Percentiles rank a stretch among this genome's conserved stretches.
Evolutionary conservation across 2,113 vertebrate species (phyloP).

Genomic region (Struthio camelus): DNA sequence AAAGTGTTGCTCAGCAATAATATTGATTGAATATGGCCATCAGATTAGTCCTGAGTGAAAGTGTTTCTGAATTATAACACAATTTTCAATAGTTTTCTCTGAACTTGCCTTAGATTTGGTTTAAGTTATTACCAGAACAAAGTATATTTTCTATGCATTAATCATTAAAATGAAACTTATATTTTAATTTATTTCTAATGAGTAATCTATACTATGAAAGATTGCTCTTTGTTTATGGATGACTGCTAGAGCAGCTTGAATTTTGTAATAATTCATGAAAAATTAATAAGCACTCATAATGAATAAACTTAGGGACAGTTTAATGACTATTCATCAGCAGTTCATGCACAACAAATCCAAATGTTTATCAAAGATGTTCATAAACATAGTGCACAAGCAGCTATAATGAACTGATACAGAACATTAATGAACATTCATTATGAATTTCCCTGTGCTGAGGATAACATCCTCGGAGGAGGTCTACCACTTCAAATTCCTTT

Average conservation of each 20-base stretch:
- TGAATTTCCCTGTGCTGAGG: constrained; percentile 45
- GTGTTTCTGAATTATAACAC: background rate
- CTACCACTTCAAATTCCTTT: constrained; percentile 11
- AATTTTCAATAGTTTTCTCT: background rate
- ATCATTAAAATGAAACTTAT: background rate
- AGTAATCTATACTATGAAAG: constrained; percentile 34
- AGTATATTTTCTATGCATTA: constrained; percentile 14
- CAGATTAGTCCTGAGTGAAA: background rate
- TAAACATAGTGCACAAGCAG: constrained; percentile 59
- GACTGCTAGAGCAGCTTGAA: constrained; percentile 35
- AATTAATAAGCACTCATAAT: constrained; percentile 69
- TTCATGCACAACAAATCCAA: constrained; percentile 72
- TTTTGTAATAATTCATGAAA: constrained; percentile 71
- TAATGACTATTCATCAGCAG: constrained; percentile 72
- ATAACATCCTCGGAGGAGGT: background rate
- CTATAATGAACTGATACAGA: constrained; percentile 70
- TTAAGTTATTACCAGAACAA: background rate
- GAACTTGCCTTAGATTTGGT: constrained; percentile 9
- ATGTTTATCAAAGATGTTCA: constrained; percentile 74
- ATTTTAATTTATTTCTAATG: constrained; percentile 50
- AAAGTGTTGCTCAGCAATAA: background rate
- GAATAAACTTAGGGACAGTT: constrained; percentile 71
- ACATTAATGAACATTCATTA: constrained; percentile 68
- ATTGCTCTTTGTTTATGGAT: constrained; percentile 41
- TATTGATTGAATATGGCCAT: background rate